Evolutionary conservation across 2,113 vertebrate genomes (phyloP).

Genomic region (Petaurus breviceps): DNA sequence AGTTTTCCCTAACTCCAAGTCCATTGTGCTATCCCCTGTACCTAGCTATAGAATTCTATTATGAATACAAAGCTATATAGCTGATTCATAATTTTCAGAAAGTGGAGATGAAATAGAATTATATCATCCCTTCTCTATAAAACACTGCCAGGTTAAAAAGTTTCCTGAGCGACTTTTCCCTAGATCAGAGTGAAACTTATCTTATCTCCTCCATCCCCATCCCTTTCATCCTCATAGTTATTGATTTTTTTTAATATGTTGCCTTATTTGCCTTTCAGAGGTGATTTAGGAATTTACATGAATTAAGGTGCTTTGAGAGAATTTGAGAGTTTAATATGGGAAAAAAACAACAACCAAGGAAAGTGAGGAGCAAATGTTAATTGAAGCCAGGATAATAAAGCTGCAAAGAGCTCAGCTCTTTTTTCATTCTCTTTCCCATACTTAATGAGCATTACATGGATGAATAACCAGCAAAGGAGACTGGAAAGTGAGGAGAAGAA

Average conservation of each 20-base stretch:
- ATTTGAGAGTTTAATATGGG: neutral
- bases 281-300: constrained; percentile 5
- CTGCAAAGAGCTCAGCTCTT: neutral
- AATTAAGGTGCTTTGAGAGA: neutral
- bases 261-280: neutral
- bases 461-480: no score
- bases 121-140: constrained; percentile 2
- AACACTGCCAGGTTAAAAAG: neutral
- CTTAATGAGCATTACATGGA: neutral
- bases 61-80: constrained; percentile 23
- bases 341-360: neutral
- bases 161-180: no score
- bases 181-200: no score
- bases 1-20: neutral
- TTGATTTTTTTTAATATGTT: constrained; percentile 15
- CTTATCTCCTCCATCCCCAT: no score
- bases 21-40: no score
- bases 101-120: constrained; percentile 24
- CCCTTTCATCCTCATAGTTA: neutral
- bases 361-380: neutral
- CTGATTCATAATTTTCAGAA: constrained; percentile 27
- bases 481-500: no score
- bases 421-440: neutral
- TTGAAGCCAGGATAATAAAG: neutral
- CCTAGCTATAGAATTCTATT: neutral